Evolutionary conservation across 1,140 invertebrate genomes (phyloP).

Genomic region (Tetramorium alpestre): DNA sequence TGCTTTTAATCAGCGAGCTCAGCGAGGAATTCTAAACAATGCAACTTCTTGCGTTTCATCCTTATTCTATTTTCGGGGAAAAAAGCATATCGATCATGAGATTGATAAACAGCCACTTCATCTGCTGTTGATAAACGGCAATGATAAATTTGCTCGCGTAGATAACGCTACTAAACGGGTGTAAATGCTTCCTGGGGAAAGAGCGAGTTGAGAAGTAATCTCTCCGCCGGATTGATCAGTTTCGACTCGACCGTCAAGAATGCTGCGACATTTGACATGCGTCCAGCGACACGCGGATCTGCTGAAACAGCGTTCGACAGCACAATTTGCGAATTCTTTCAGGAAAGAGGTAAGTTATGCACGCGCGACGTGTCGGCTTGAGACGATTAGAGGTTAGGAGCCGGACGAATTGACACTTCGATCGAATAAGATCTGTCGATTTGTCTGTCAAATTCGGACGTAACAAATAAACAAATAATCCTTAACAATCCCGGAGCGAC

Average conservation of each 20-base stretch:
- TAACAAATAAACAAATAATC: too few relatives aligned
- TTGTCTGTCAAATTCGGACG: too few relatives aligned
- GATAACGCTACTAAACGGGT: background rate
- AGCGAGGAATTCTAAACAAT: too few relatives aligned
- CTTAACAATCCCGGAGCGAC: too few relatives aligned
- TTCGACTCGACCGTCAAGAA: background rate
- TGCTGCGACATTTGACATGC: slow-evolving; percentile 21
- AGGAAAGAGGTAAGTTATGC: slow-evolving; percentile 9
- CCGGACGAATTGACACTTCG: background rate
- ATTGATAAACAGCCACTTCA: too few relatives aligned
- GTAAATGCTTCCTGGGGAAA: background rate
- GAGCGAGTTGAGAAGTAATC: background rate
- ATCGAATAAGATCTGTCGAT: background rate
- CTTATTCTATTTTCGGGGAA: too few relatives aligned
- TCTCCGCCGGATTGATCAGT: background rate
- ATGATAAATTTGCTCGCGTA: background rate
- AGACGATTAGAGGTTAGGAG: background rate
- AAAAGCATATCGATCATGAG: background rate
- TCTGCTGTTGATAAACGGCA: background rate
- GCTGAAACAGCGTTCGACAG: background rate
- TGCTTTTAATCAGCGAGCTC: background rate
- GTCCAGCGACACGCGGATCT: background rate
- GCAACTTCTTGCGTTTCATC: too few relatives aligned
- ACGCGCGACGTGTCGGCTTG: background rate
- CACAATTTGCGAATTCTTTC: background rate